Percentiles rank a stretch among this genome's conserved stretches.
Evolutionary conservation across 2,888 invertebrate genomes (phyloP).

Genomic region (Antheraea assamensis): DNA sequence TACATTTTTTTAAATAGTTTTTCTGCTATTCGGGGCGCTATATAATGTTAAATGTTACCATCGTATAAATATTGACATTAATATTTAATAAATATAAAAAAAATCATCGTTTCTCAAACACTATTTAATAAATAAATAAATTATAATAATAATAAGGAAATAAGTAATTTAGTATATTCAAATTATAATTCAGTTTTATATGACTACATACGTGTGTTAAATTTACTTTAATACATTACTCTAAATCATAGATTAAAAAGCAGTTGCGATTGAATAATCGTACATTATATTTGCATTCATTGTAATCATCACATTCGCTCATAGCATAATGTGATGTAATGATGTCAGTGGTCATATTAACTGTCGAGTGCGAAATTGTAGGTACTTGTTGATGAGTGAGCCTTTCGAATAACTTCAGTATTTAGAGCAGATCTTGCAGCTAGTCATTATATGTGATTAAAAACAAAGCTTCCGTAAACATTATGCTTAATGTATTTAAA

Average conservation of each 20-base stretch:
- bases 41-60: too few species aligned
- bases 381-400: neutral
- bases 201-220: neutral
- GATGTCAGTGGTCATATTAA: conserved; percentile 14
- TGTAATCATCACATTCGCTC: neutral
- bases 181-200: neutral
- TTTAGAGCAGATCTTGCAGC: conserved; percentile 31
- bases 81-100: too few species aligned
- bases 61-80: too few species aligned
- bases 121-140: too few species aligned
- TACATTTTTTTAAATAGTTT: too few species aligned
- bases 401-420: conserved; percentile 20
- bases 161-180: neutral
- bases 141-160: neutral
- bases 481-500: conserved; percentile 11
- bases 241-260: conserved; percentile 2
- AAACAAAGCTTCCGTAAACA: conserved; percentile 30
- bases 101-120: too few species aligned
- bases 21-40: too few species aligned
- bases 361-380: conserved; percentile 11
- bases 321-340: neutral
- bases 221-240: neutral
- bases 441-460: conserved; percentile 27
- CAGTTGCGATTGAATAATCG: neutral
- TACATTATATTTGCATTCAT: neutral